Conservation (phyloP, 2,113 vertebrate genomes). For the Camelus bactrianus region DNA sequence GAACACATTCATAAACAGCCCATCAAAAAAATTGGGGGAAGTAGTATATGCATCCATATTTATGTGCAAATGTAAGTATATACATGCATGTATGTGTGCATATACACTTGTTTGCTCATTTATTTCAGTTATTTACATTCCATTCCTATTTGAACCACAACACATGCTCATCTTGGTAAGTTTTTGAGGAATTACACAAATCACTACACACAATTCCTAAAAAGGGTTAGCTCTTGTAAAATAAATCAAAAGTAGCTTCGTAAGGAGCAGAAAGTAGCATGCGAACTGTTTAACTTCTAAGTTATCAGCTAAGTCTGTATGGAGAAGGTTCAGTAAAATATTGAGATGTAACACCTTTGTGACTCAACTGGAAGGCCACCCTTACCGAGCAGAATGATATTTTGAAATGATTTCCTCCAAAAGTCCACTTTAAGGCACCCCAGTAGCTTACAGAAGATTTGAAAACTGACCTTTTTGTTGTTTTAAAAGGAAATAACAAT, state of each 20-base stretch:
- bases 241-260: neutral
- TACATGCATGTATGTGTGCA: neutral
- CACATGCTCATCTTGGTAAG: neutral
- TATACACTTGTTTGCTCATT: neutral
- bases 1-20: neutral
- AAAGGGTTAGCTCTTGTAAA: neutral
- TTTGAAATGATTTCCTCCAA: constrained; percentile 9
- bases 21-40: neutral
- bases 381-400: neutral
- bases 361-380: neutral
- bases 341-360: neutral
- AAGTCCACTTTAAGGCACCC: neutral
- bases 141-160: constrained; percentile 34
- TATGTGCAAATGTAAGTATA: neutral
- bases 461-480: neutral
- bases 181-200: constrained; percentile 51
- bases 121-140: constrained; percentile 48
- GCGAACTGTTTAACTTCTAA: neutral
- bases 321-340: neutral
- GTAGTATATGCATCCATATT: neutral
- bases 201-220: neutral
- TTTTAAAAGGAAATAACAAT: neutral
- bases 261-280: neutral
- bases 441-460: neutral
- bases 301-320: neutral